phyloP scores from a whole-genome alignment of 2,888 invertebrate genomes.

The Drosophila recens region DNA sequence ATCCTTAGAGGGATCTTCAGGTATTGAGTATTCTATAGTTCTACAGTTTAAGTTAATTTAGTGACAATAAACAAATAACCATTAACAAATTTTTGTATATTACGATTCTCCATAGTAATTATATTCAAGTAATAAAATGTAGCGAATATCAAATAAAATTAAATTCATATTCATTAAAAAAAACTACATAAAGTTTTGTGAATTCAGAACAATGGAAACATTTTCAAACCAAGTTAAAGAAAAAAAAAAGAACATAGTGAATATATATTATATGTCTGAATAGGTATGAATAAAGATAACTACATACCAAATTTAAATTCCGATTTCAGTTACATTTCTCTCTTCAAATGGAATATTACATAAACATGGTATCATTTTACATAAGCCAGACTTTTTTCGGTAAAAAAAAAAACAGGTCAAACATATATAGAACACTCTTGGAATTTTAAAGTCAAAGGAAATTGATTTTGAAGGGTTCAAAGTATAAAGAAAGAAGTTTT shows the following conservation, averaged over 20 bases:
- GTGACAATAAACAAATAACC: constrained; percentile 47
- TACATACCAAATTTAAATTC: background rate
- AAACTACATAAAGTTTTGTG: background rate
- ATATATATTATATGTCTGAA: background rate
- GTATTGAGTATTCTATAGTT: constrained; percentile 3
- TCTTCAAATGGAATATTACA: too few species aligned
- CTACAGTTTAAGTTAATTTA: constrained; percentile 80
- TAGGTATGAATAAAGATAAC: background rate
- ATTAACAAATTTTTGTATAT: constrained; percentile 27
- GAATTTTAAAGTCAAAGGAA: too few species aligned
- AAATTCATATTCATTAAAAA: background rate
- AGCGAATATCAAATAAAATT: constrained; percentile 11
- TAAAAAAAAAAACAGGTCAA: too few species aligned
- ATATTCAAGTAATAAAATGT: constrained; percentile 12
- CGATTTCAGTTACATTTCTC: too few species aligned
- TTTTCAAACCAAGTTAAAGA: background rate
- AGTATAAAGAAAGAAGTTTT: too few species aligned
- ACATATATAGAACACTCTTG: too few species aligned
- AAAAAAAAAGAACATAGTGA: too few species aligned
- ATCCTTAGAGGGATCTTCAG: constrained; percentile 8
- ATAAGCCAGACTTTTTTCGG: too few species aligned
- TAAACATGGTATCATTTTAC: too few species aligned
- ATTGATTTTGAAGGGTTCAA: too few species aligned
- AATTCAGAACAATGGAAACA: constrained; percentile 6
- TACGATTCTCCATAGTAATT: constrained; percentile 14